phyloP scores from a whole-genome alignment of 2,797 vertebrate species.

The Cirrhinus mrigala region DNA sequence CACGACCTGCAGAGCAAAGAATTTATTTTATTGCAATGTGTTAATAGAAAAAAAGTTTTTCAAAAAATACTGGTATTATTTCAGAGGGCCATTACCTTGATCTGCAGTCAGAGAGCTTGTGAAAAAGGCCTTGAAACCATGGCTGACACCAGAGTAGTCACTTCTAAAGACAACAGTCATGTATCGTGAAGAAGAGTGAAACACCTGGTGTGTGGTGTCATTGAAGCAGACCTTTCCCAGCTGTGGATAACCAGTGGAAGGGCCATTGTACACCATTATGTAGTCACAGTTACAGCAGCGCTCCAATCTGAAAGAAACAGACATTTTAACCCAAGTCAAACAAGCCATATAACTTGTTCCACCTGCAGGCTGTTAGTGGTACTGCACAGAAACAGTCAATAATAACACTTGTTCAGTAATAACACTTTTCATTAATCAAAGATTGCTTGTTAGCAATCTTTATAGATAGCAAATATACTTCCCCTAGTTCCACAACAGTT shows the following conservation, averaged over 20 bases:
- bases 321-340: background rate
- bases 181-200: conserved; percentile 80
- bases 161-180: conserved; percentile 83
- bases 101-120: conserved; percentile 65
- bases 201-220: conserved; percentile 51
- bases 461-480: background rate
- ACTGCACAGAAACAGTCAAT: background rate
- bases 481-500: background rate
- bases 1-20: conserved; percentile 66
- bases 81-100: conserved; percentile 64
- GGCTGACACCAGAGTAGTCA: conserved; percentile 71
- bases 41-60: too few species aligned
- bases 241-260: conserved; percentile 58
- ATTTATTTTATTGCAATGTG: background rate
- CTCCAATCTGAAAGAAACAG: conserved; percentile 72
- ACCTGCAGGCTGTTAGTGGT: background rate
- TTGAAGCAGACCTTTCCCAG: conserved; percentile 76
- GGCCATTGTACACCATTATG: conserved; percentile 77
- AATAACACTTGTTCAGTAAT: too few species aligned
- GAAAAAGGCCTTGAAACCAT: conserved; percentile 81
- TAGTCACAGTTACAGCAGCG: conserved; percentile 82
- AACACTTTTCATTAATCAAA: background rate
- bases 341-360: background rate
- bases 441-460: background rate
- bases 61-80: too few species aligned